Evolutionary conservation across 2,797 vertebrate genomes (phyloP), one percentile per base, ranked within the genome.

Genomic region (Tarsius wallacei): DNA sequence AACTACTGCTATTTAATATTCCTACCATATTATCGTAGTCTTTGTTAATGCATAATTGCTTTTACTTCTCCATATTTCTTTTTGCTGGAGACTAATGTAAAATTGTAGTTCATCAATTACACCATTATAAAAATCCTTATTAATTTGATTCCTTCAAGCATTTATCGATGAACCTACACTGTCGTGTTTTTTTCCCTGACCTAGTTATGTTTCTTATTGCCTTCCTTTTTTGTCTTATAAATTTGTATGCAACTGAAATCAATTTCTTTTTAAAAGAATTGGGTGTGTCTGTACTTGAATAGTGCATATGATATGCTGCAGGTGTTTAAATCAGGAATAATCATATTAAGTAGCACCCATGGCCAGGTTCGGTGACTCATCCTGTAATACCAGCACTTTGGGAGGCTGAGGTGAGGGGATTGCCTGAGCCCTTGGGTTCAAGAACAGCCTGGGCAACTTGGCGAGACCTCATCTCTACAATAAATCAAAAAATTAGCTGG

Each of bases 71-170:
- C 16, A 36, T 83, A 71, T 76, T 97, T 91, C 31, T 91, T 93
- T 93, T 91, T 95, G 33, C 53, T 80, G 5, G 63, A 61, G 19
- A 93, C n/a, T 91, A 91, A 91, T 76, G 19, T 90, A 87, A 97
- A 96, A 90, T 85, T 90, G 12, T 4, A 93, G 66, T 78, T 94
- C 42, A 91, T 97, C 97, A 95, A 91, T 91, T 91, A 91, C 1
- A 4, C 53, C 36, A 76, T 71, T 90, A 94, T 63, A 94, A 90
- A 96, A 91, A 77, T 73, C 31, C 57, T 89, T 94, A 22, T 77
- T 93, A 94, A 93, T 80, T 86, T 96, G 68, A 84, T 89, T 94
- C 61, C 6, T 93, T 91, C 7, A 6, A 81, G 14, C 57, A 61
- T 84, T 91, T 87, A 53, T 89, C 47, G 77, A 51, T 36, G 26